phyloP scores from a whole-genome alignment of 2,888 invertebrate genomes.

The Microctonus brassicae region DNA sequence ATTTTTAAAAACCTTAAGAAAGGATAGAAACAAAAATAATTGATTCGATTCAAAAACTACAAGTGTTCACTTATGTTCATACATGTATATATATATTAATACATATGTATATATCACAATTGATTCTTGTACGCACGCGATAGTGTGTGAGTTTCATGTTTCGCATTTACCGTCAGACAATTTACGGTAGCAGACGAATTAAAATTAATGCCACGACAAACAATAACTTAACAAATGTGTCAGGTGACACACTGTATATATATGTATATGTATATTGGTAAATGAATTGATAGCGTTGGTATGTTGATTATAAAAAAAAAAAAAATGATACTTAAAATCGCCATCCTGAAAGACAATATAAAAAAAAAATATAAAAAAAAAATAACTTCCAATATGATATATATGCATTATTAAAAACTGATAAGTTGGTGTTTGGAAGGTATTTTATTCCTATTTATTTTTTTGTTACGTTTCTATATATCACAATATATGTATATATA shows the following conservation, averaged over 20 bases:
- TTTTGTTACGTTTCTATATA: neutral
- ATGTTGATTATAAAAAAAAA: neutral
- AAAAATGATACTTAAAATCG: neutral
- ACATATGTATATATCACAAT: slow-evolving; percentile 11
- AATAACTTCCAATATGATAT: neutral
- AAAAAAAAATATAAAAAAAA: neutral
- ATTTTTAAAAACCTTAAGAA: too few species aligned
- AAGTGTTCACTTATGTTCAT: neutral
- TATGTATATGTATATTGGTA: neutral
- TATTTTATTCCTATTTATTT: neutral
- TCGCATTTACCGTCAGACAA: slow-evolving; percentile 12
- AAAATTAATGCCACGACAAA: slow-evolving; percentile 24
- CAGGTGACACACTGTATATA: neutral
- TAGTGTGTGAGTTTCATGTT: slow-evolving; percentile 16
- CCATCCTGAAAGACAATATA: neutral
- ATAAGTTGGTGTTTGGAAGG: neutral
- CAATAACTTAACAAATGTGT: slow-evolving; percentile 22
- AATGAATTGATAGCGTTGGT: neutral
- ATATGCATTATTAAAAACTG: neutral
- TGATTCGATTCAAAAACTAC: too few species aligned
- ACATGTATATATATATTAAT: neutral
- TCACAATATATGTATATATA: too few species aligned
- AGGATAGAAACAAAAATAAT: too few species aligned
- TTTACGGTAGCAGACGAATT: slow-evolving; percentile 8
- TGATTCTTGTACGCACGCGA: neutral